Base-by-base conservation (phyloP, 1,140 invertebrate genomes). In the Aradophagus sp. region DNA sequence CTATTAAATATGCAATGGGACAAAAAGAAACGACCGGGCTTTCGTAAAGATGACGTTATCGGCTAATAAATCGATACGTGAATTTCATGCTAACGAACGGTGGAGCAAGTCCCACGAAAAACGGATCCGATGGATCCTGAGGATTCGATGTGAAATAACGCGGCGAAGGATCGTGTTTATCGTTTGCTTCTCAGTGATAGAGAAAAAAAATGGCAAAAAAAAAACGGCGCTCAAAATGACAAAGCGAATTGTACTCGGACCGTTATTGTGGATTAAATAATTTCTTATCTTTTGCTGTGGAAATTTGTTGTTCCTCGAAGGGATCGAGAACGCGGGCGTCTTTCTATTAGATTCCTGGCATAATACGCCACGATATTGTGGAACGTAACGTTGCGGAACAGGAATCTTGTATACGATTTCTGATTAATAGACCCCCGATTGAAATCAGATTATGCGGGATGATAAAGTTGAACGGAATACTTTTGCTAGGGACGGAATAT, bases 401-500 rank as follows among this genome's bases (percentile, higher is more conserved):
- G 5, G 31, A 48, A 34, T 48, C 17, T 55, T 66, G 14, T 48
- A 34, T 52, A 50, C 45, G 26, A 52, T 58, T 67, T 58, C 19
- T 52, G 31, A 58, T 67, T 58, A 52, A 58, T 58, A 58, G 52
- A n/a, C n/a, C 44, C 62, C 45, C 10, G 1, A 5, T 36, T 34
- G 7, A 12, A 58, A 67, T 67, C 36, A 58, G 45, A 67, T 67
- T 67, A 67, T 67, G 35, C 26, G 45, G 53, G 29, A 67, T 56
- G 48, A 63, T 55, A 38, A 58, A 67, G 38, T 58, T 58, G 20
- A 29, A 35, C 36, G 42, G 16, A 67, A 20, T 58, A 52, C 36
- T 67, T 65, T 58, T 23, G 1, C 36, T 16, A 31, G 36, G 29
- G 38, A 58, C 26, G 13, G 53, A 52, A 67, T 58, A 67, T 67